phyloP scores from a whole-genome alignment of 2,797 vertebrate species.

The Liasis olivaceus region DNA sequence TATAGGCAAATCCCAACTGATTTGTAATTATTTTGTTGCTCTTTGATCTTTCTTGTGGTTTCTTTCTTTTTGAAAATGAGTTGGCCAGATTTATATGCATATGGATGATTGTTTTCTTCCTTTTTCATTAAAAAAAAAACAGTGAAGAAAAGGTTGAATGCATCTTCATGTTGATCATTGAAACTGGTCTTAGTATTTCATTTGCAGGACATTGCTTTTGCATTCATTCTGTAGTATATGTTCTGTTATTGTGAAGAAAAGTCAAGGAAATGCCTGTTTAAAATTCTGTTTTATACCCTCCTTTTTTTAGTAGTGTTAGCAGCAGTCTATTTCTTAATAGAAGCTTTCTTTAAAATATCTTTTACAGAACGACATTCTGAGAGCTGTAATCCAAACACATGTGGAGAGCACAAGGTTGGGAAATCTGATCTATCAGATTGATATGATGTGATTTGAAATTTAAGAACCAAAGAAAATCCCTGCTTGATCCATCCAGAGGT shows the following conservation, averaged over 20 bases:
- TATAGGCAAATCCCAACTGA: slow-evolving; percentile 55
- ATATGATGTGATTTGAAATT: slow-evolving; percentile 27
- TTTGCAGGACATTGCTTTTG: neutral
- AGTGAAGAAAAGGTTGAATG: slow-evolving; percentile 21
- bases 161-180: neutral
- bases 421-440: slow-evolving; percentile 27
- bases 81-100: slow-evolving; percentile 5
- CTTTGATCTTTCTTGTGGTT: slow-evolving; percentile 44
- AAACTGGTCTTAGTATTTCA: slow-evolving; percentile 14
- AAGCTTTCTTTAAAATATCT: slow-evolving; percentile 44
- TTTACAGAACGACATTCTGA: slow-evolving; percentile 14
- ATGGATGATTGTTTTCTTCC: neutral
- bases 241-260: slow-evolving; percentile 26
- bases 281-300: slow-evolving; percentile 55
- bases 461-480: neutral
- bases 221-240: neutral
- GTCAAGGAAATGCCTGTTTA: slow-evolving; percentile 53
- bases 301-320: slow-evolving; percentile 26
- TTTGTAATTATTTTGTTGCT: slow-evolving; percentile 66
- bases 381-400: neutral
- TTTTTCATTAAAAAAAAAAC: neutral
- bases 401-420: neutral
- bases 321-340: slow-evolving; percentile 47
- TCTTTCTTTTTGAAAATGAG: slow-evolving; percentile 35
- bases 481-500: neutral